Base-by-base conservation (phyloP, 2,888 invertebrate species). In the Apodemia mormo region DNA sequence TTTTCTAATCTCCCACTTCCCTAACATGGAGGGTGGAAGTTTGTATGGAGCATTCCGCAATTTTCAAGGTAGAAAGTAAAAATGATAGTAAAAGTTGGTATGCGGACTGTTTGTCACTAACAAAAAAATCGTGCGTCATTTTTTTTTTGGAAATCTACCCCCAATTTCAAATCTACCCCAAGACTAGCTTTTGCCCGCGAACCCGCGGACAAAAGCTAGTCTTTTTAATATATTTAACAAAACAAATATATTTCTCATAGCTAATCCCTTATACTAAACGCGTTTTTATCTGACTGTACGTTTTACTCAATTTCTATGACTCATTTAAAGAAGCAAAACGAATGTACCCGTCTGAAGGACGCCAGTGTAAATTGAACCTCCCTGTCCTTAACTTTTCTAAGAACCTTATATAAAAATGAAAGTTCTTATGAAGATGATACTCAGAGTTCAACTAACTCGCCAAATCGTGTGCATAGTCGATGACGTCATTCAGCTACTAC, bases 291-390 rank as follows among this genome's bases (percentile, higher is more conserved):
- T 43, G 43, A 54, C 43, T 65, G 54, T 65, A 37, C 65, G 43
- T 54, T 78, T 76, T 74, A 82, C 80, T 80, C 80, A 81, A 80
- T 79, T 77, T 76, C 75, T 74, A 68, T 89, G 89, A 90, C 79
- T 89, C 89, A 90, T 79, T 74, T 78, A 80, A 80, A 81, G 83
- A 83, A 86, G 82, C 83, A 80, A 85, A 85, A 81, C 80, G 78
- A 83, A 79, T 80, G 80, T 80, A 82, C 82, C 78, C 64, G 67
- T 40, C 54, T 40, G 68, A 52, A 69, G 49, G 65, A 49, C 49
- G 77, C 88, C 84, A 86, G 68, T 73, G 10, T 81, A 78, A 72
- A 68, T 73, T 78, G 86, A 80, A 68, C 84, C 68, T 73, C 76
- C 78, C 75, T 77, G 73, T 75, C 75, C 76, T 65, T 68, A 65